Evolutionary conservation across 2,113 vertebrate genomes (phyloP).

Genomic region (Fulica atra): DNA sequence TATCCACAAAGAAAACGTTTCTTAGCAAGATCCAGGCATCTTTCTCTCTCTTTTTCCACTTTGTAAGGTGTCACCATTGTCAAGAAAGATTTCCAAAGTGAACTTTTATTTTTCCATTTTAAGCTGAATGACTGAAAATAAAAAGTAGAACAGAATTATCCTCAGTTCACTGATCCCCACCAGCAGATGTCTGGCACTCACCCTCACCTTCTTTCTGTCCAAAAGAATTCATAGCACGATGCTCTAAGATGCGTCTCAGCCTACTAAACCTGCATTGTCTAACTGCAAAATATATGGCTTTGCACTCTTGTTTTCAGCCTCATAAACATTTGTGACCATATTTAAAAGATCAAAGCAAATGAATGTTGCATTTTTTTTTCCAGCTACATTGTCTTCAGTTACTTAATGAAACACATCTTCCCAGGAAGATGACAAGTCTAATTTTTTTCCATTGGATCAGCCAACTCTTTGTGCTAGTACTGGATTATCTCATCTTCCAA

Average conservation of each 20-base stretch:
- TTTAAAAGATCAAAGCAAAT: neutral
- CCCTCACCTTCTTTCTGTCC: neutral
- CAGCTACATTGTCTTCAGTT: neutral
- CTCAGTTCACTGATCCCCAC: neutral
- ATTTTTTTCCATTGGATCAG: neutral
- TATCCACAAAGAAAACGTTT: neutral
- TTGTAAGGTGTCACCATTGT: neutral
- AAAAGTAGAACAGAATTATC: neutral
- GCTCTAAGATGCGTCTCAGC: neutral
- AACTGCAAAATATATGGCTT: neutral
- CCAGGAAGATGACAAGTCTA: neutral
- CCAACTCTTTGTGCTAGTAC: neutral
- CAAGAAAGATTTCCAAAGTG: neutral
- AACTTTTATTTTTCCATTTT: neutral
- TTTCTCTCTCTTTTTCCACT: neutral
- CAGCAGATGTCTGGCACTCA: neutral
- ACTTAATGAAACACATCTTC: neutral
- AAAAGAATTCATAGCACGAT: neutral
- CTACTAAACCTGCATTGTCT: neutral
- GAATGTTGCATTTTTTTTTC: neutral
- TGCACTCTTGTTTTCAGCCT: neutral
- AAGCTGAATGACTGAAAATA: neutral
- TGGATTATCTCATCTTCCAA: neutral
- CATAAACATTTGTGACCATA: neutral
- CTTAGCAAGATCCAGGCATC: neutral